Base-by-base conservation (phyloP, 2,797 vertebrate genomes). In the Mormyrops boulengeri region DNA sequence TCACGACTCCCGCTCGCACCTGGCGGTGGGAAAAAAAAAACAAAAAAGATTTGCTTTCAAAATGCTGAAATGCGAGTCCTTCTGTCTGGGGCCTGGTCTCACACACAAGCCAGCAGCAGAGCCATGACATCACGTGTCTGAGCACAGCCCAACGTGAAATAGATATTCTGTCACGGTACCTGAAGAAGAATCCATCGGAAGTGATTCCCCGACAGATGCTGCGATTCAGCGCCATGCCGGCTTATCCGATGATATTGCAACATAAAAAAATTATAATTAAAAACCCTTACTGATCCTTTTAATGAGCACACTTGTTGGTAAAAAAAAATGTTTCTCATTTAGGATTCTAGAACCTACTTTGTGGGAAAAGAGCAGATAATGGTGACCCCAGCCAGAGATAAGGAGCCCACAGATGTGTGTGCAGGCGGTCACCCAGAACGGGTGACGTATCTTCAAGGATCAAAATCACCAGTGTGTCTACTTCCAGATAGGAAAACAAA, bases 151-250 rank as follows among this genome's bases (percentile, higher is more conserved):
- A 89, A 93, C 94, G 88, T 88, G 86, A 90, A 90, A 90, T 26
- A 5, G 88, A 52, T 5, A 44, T 94, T 85, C 60, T 49, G 89
- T 91, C 77, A 90, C 92, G 91, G 91, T 88, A 17, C 50, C 57
- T 92, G 93, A 92, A 95, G 93, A 95, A 95, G 7, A 60, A 88
- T 88, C 34, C 69, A 19, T 88, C 2, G 91, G 93, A 93, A 92
- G 91, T 93, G 94, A 95, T 92, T 80, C 91, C 91, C 93, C 92
- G 92, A 94, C 95, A 94, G 94, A 94, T 95, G 90, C 93, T 95
- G 90, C 93, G 90, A 50, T 91, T 93, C 91, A 94, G 17, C 26
- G 17, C 26, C 44, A 9, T 44, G 57, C 14, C 49, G 52, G 47
- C 34, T 41, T 69, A 84, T 30, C 44, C 19, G 7, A 77, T 12